phyloP scores from a whole-genome alignment of 2,113 vertebrate species.

The Tachycineta bicolor region DNA sequence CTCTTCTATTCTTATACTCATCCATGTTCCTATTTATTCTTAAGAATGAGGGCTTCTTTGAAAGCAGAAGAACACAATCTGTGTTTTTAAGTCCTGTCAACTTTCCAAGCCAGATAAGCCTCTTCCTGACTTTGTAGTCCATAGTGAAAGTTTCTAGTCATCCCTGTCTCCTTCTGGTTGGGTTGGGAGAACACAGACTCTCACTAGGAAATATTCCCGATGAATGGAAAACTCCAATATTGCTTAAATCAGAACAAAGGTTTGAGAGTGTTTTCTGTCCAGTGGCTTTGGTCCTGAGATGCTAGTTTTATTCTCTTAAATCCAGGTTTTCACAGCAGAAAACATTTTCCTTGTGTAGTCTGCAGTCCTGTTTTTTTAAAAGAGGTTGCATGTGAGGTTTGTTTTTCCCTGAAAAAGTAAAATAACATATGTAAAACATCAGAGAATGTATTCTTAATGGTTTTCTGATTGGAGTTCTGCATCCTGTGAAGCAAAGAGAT shows the following conservation, averaged over 20 bases:
- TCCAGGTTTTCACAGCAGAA: neutral
- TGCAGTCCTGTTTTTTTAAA: neutral
- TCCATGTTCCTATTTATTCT: neutral
- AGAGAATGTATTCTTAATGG: neutral
- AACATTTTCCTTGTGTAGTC: neutral
- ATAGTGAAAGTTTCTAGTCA: neutral
- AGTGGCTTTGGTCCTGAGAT: neutral
- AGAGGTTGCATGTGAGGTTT: accelerated
- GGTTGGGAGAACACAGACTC: neutral
- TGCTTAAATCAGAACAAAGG: neutral
- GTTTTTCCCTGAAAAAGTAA: neutral
- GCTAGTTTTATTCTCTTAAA: neutral
- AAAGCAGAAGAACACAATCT: neutral
- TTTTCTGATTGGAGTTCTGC: neutral
- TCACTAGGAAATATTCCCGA: neutral
- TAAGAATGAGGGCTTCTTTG: neutral
- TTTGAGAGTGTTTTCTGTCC: neutral
- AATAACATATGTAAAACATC: neutral
- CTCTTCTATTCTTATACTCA: neutral
- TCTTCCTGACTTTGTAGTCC: neutral
- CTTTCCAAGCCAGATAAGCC: neutral
- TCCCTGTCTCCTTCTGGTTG: neutral
- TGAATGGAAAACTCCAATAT: neutral
- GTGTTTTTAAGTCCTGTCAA: neutral
- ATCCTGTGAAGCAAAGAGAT: neutral